Conservation (phyloP, 2,113 vertebrate species). For the Ancistrus triradiatus region DNA sequence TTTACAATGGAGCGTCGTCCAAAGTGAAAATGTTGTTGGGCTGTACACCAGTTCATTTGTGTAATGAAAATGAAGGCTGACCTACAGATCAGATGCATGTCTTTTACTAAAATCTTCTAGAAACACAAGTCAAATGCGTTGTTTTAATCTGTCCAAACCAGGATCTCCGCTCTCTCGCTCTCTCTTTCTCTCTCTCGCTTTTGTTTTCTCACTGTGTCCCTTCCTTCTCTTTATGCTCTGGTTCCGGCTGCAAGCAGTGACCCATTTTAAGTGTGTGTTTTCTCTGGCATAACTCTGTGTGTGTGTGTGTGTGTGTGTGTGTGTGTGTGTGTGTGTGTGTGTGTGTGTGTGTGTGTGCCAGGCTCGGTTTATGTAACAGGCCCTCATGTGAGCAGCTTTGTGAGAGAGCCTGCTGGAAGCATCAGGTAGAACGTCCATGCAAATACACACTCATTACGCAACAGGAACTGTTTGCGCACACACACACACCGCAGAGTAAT, state of each 20-base stretch:
- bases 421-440: slow-evolving; percentile 60
- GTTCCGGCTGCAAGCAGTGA: slow-evolving; percentile 33
- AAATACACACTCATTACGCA: slow-evolving; percentile 64
- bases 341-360: slow-evolving; percentile 41
- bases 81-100: no score
- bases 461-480: slow-evolving; percentile 52
- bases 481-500: slow-evolving; percentile 28
- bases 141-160: no score
- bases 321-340: slow-evolving; percentile 44
- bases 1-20: no score
- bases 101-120: no score
- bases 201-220: slow-evolving; percentile 1
- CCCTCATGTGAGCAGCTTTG: slow-evolving; percentile 62
- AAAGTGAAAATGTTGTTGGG: no score
- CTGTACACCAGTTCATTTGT: no score
- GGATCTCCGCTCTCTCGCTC: no score
- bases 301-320: slow-evolving; percentile 7
- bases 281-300: not conserved
- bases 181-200: not conserved
- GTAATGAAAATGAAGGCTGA: no score
- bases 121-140: no score
- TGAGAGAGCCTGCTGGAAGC: slow-evolving; percentile 51
- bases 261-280: slow-evolving; percentile 33
- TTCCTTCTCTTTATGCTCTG: not conserved
- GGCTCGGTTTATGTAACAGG: slow-evolving; percentile 60